These are phyloP conservation scores for Drosophila affinis DNA, from an alignment of 2,888 invertebrate genomes.

Conservation along the genomic window DNA sequence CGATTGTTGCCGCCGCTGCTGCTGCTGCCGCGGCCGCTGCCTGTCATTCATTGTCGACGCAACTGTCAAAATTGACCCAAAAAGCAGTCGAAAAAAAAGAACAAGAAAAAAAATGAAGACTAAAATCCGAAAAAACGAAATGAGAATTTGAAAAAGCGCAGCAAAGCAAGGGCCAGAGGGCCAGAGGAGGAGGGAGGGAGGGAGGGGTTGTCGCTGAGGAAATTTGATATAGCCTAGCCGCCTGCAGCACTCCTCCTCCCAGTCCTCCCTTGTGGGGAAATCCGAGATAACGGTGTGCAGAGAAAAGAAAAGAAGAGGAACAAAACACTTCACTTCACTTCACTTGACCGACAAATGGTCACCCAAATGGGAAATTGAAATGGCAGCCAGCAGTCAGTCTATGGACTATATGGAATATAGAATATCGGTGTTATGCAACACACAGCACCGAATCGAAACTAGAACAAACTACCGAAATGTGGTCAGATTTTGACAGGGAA, in stretches of 20 bases:
- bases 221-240: constrained; percentile 55
- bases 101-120: constrained; percentile 13
- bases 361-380: constrained; percentile 13
- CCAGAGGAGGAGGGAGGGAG: background rate
- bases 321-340: constrained; percentile 41
- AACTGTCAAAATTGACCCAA: constrained; percentile 74
- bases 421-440: constrained; percentile 40
- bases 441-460: constrained; percentile 16
- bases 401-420: constrained; percentile 33
- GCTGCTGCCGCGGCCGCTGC: constrained; percentile 29
- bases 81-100: constrained; percentile 37
- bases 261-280: constrained; percentile 41
- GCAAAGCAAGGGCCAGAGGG: constrained; percentile 9
- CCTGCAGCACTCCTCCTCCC: constrained; percentile 1
- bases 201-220: constrained; percentile 12
- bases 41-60: constrained; percentile 72
- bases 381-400: background rate
- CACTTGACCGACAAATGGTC: constrained; percentile 41
- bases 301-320: background rate
- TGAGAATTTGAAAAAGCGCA: constrained; percentile 58
- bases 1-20: constrained; percentile 2
- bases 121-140: constrained; percentile 39
- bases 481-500: no score
- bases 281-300: constrained; percentile 60
- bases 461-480: constrained; percentile 9